Evolutionary conservation across 1,140 invertebrate species (phyloP), one percentile per base, ranked within the genome.

Genomic region (Drosophila miranda): DNA sequence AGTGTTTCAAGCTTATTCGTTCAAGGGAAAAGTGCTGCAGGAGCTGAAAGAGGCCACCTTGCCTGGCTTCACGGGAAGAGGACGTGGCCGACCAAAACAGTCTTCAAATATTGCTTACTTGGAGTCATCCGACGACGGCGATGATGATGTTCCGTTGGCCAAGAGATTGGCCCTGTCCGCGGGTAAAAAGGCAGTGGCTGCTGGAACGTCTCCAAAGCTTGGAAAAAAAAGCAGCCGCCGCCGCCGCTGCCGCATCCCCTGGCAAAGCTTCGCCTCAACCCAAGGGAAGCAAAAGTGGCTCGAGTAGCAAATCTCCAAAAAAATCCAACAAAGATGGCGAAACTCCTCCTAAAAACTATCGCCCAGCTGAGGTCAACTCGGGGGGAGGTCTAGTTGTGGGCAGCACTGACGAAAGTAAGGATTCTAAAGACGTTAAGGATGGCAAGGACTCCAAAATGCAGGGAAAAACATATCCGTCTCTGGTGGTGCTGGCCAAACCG

Each of bases 381-480:
- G 93, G 95, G 34, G 94, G 94, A 41, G 94, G 94, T 14, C 91
- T 95, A 56, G 91, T 93, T 1, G 93, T 94, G 13, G 94, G 94
- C 23, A 92, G 90, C 67, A 80, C 70, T 74, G 80, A 81, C 48
- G 75, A 77, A 4, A 66, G 42, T 21, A 78, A 76, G 16, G 86
- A 90, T 59, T 82, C 91, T 19, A 93, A 92, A 8, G 91, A 93
- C n/a, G 93, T 94, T 73, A 93, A 93, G 62, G 94, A 94, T 16
- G 92, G 63, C 66, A 89, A 87, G 90, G 86, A 89, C 58, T 96
- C 95, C 83, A 96, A 96, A 82, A 91, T 95, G 54, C 95, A 95
- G 91, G 95, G 95, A 76, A 95, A 96, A 90, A 97, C 96, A 1
- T 97, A 95, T 90, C 96, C 96, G 1, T 97, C 96, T 0, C 90